Evolutionary conservation across 2,888 invertebrate genomes (phyloP), one percentile per base, ranked within the genome.

Genomic region (Amphipoea oculea): DNA sequence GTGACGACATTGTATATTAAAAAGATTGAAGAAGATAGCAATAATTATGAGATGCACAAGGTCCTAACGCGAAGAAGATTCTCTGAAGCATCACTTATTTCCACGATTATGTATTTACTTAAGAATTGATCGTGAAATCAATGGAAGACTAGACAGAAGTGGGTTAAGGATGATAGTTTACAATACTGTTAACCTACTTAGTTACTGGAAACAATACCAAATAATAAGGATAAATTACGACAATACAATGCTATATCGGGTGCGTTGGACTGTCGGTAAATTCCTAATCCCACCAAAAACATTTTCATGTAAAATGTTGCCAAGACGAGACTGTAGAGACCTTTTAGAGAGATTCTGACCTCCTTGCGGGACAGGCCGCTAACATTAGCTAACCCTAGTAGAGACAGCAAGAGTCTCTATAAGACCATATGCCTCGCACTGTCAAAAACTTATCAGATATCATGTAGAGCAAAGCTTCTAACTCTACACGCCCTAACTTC

Each of bases 141-240:
- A 71, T 78, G 69, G 70, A 45, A 62, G 66, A 62, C 45, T 67
- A 68, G 23, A 63, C 14, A 68, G 60, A 85, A 78, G 79, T 85
- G 57, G 90, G 89, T 88, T 89, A 89, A 85, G 89, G 85, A 83
- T 88, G 71, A 57, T 79, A 57, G 66, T 87, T 51, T 51, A 78
- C 71, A 79, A 73, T 79, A 57, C 69, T 71, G 63, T 81, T 73
- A 42, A 42, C 40, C 45, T 80, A 78, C 29, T 69, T 78, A 76
- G 79, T 78, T 57, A 82, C 54, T 80, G 29, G 29, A 76, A 80
- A 83, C 82, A 88, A 87, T 79, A 79, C 63, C 40, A 65, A 86
- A 83, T 74, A 86, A 88, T 80, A 84, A 87, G 89, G 90, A 89
- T 74, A 89, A 87, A 72, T 75, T 73, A 79, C 67, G 51, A 60